phyloP scores from a whole-genome alignment of 2,113 vertebrate genomes.

The Aythya baeri region DNA sequence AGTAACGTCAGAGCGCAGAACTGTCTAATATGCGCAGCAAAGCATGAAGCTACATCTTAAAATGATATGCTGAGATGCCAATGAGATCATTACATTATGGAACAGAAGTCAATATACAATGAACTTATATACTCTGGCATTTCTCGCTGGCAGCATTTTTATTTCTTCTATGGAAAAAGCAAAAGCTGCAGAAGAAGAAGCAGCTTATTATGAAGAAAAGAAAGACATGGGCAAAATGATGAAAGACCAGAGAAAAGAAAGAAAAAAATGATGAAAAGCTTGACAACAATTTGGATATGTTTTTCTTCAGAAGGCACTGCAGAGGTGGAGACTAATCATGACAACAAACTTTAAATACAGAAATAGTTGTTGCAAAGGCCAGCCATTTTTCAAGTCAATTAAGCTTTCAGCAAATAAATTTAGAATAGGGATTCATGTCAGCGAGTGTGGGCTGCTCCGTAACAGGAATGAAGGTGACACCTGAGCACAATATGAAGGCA shows the following conservation, averaged over 20 bases:
- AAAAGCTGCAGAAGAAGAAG: not conserved
- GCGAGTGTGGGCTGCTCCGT: not conserved
- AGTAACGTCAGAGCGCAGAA: not conserved
- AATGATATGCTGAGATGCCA: not conserved
- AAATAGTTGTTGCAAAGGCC: not conserved
- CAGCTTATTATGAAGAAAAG: not conserved
- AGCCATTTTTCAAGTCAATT: not conserved
- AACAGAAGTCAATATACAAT: not conserved
- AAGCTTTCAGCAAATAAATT: not conserved
- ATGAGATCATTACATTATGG: too few species aligned
- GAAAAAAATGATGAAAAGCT: not conserved
- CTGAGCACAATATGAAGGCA: accelerated
- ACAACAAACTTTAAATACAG: not conserved
- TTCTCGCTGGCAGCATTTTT: not conserved
- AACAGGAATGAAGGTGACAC: not conserved
- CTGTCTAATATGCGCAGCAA: not conserved
- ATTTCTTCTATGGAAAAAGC: not conserved
- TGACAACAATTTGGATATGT: not conserved
- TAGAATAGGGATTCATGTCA: not conserved
- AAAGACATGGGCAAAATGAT: not conserved
- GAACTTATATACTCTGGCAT: not conserved
- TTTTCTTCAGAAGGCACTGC: not conserved
- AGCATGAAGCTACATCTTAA: not conserved
- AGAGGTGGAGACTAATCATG: not conserved
- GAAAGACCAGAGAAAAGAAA: not conserved